These are phyloP conservation scores for Dynastes grantii DNA, from an alignment of 2,888 invertebrate species.

Conservation along the genomic window DNA sequence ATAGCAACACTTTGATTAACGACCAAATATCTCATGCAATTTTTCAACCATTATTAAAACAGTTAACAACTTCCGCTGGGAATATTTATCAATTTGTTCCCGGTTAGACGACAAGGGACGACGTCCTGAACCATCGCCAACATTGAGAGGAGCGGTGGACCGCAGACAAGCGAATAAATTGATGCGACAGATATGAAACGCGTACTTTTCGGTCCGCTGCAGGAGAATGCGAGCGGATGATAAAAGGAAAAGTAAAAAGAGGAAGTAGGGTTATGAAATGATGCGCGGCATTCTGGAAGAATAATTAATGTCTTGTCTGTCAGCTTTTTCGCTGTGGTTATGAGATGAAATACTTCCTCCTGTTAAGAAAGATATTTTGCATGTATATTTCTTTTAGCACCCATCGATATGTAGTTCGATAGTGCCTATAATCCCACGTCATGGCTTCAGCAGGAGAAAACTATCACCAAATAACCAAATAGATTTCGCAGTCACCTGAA, in stretches of 20 bases:
- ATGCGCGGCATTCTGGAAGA: background rate
- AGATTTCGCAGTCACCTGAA: too few species aligned
- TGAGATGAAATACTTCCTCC: too few species aligned
- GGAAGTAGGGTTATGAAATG: background rate
- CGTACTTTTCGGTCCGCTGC: background rate
- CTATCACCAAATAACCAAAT: too few species aligned
- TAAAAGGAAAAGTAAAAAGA: background rate
- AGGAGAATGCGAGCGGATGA: background rate
- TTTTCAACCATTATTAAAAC: constrained; percentile 37
- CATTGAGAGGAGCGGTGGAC: background rate
- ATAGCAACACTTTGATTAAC: constrained; percentile 29
- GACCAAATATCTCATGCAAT: constrained; percentile 29
- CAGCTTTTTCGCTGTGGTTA: background rate
- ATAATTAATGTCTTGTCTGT: background rate
- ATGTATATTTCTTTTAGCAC: too few species aligned
- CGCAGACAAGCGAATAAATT: background rate
- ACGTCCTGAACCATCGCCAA: constrained; percentile 1
- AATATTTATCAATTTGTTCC: constrained; percentile 33
- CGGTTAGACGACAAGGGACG: background rate
- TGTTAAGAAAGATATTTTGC: too few species aligned
- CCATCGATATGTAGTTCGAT: too few species aligned
- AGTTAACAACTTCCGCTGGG: constrained; percentile 28
- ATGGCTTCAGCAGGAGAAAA: too few species aligned
- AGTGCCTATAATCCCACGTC: too few species aligned
- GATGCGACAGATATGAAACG: background rate